Evolutionary conservation across 2,113 vertebrate genomes (phyloP).

Genomic region (Petromus typicus): DNA sequence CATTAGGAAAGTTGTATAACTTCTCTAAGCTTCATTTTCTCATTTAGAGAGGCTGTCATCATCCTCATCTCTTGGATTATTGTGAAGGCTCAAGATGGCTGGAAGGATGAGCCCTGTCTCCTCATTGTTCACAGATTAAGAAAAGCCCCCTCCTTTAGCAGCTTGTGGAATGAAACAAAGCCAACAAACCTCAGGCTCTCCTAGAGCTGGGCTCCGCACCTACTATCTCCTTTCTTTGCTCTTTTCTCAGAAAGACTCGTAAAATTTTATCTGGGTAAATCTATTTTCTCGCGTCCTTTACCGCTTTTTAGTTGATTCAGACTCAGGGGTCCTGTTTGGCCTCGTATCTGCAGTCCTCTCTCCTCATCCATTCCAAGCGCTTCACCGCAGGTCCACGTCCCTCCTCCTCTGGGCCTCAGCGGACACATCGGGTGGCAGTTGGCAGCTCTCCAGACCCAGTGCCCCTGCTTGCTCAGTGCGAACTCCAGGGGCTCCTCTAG

Average conservation of each 20-base stretch:
- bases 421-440: not conserved
- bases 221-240: not conserved
- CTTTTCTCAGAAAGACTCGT: not conserved
- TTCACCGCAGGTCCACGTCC: not conserved
- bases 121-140: not conserved
- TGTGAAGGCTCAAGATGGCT: not conserved
- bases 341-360: not conserved
- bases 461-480: fast-evolving
- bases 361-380: not conserved
- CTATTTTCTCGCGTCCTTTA: not conserved
- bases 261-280: not conserved
- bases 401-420: not conserved
- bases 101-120: not conserved
- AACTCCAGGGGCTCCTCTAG: fast-evolving
- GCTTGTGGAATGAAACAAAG: not conserved
- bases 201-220: not conserved
- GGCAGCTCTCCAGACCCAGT: not conserved
- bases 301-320: not conserved
- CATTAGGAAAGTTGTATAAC: too few relatives aligned
- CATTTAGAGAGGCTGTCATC: not conserved
- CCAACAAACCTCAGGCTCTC: not conserved
- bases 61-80: not conserved
- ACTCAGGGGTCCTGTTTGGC: not conserved
- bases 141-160: too few relatives aligned
- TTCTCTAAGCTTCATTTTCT: not conserved